Evolutionary conservation across 2,797 vertebrate genomes (phyloP).

Genomic region (Pachyuromys duprasi): DNA sequence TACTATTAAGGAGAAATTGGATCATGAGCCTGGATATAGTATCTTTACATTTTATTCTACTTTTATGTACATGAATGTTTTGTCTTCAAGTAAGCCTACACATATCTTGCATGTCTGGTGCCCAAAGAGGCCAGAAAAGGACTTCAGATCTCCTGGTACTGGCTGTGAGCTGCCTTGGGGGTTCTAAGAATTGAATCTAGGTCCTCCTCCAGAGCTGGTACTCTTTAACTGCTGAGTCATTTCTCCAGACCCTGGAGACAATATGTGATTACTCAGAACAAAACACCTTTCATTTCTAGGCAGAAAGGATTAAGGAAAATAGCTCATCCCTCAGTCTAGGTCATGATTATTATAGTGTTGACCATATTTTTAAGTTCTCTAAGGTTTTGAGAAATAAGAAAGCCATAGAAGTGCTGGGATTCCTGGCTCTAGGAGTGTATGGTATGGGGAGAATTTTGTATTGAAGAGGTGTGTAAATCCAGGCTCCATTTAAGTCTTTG

Average conservation of each 20-base stretch:
- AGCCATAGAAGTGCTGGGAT: not conserved
- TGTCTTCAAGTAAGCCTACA: not conserved
- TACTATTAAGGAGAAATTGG: not conserved
- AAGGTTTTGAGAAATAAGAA: not conserved
- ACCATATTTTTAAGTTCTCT: slow-evolving; percentile 30
- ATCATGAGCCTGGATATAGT: not conserved
- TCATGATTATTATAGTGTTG: not conserved
- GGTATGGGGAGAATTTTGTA: not conserved
- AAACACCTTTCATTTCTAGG: not conserved
- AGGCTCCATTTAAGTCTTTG: not conserved
- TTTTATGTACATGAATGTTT: not conserved
- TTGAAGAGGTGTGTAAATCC: not conserved
- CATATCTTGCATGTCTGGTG: not conserved
- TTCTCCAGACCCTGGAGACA: not conserved
- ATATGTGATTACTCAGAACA: slow-evolving; percentile 2
- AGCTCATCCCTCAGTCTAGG: not conserved
- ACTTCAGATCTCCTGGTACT: not conserved
- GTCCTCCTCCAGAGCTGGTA: not conserved
- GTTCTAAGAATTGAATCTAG: not conserved
- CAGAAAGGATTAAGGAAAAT: slow-evolving; percentile 20
- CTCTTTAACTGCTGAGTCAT: not conserved
- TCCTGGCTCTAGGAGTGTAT: not conserved
- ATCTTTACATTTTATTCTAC: not conserved
- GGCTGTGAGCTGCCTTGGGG: not conserved
- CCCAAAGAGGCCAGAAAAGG: not conserved